A percentile compares a stretch with the other conserved stretches of the same genome.
phyloP scores from a whole-genome alignment of 30 jellyfish, hydroid and myxozoan species.

The Hydractinia symbiolongicarpus region DNA sequence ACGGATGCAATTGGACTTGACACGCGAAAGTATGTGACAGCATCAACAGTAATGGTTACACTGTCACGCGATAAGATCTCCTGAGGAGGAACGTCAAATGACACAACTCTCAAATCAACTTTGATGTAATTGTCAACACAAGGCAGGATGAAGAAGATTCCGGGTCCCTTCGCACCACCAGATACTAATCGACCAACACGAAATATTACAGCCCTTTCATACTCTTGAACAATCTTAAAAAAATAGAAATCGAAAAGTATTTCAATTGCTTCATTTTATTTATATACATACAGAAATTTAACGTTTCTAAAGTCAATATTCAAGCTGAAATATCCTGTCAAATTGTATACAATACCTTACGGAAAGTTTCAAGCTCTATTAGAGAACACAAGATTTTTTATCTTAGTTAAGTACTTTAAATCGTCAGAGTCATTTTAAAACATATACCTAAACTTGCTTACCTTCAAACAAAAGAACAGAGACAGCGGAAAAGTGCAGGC shows the following conservation, averaged over 20 bases:
- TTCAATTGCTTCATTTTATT: not conserved
- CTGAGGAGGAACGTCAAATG: constrained; percentile 97
- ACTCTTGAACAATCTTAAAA: constrained; percentile 80
- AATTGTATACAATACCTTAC: not conserved
- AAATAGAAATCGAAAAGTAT: not conserved
- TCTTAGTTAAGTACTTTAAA: too few species aligned
- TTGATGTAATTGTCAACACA: constrained; percentile 85
- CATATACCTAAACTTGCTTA: not conserved
- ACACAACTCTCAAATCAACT: constrained; percentile 76
- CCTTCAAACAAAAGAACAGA: constrained; percentile 65
- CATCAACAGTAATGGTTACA: constrained; percentile 89
- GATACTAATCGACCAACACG: constrained; percentile 76
- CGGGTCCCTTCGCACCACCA: constrained; percentile 93
- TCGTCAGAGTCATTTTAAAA: too few species aligned
- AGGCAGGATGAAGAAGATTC: constrained; percentile 73
- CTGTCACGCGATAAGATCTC: constrained; percentile 89
- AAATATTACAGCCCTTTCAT: constrained; percentile 88
- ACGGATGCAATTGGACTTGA: constrained; percentile 75
- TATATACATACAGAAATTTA: not conserved
- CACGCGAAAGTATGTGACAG: constrained; percentile 77
- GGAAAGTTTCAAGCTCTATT: too few species aligned
- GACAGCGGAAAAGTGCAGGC: constrained; percentile 72
- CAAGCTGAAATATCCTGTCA: not conserved
- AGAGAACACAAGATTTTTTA: too few species aligned
- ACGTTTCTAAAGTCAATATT: not conserved